phyloP scores from a whole-genome alignment of 2,888 invertebrate genomes.

The Drosophila paracracens region DNA sequence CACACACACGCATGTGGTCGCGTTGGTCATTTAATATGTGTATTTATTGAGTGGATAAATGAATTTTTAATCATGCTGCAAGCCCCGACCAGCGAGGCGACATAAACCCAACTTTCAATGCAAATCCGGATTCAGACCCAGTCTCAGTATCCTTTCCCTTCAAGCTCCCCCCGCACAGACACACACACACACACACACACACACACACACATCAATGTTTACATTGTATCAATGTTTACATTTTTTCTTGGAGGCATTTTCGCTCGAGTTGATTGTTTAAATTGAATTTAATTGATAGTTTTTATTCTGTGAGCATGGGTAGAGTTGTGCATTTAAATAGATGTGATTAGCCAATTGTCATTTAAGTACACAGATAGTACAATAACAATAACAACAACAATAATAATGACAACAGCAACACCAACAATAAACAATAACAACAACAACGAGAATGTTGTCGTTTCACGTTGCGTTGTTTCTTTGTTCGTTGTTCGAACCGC shows the following conservation, averaged over 20 bases:
- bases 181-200: background rate
- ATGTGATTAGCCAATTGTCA: constrained; percentile 65
- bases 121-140: background rate
- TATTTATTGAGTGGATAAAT: constrained; percentile 57
- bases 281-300: constrained; percentile 74
- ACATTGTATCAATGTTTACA: constrained; percentile 49
- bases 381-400: background rate
- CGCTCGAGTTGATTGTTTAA: constrained; percentile 30
- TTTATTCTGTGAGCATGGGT: constrained; percentile 32
- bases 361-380: constrained; percentile 46
- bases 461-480: constrained; percentile 35
- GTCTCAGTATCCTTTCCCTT: background rate
- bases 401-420: background rate
- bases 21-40: constrained; percentile 24
- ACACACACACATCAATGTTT: background rate
- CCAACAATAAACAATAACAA: constrained; percentile 1
- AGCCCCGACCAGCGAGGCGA: background rate
- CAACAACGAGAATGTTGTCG: constrained; percentile 15
- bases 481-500: constrained; percentile 61
- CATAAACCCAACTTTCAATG: background rate
- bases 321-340: constrained; percentile 40
- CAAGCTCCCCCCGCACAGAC: background rate
- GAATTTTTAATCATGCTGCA: constrained; percentile 70
- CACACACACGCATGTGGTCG: constrained; percentile 7
- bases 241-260: constrained; percentile 71